Evolutionary conservation across 2,888 invertebrate genomes (phyloP).

Genomic region (Caenorhabditis plicata): DNA sequence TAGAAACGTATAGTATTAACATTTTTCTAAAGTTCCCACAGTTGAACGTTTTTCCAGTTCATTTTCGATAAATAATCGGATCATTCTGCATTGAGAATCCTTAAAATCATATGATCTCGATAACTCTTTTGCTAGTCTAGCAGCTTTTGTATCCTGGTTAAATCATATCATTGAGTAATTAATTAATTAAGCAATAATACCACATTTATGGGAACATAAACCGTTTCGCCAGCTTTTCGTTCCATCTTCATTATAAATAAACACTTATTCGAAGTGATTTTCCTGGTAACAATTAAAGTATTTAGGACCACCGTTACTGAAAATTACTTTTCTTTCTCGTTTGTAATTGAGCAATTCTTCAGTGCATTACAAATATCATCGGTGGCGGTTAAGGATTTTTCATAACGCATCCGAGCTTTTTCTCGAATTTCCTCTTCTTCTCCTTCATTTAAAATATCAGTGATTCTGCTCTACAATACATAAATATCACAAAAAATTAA

Average conservation of each 20-base stretch:
- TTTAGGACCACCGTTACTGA: no score
- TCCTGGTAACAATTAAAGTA: no score
- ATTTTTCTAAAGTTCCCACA: no score
- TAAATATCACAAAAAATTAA: no score
- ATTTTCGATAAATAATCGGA: slow-evolving; percentile 43
- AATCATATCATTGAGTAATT: not conserved
- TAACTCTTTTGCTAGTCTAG: slow-evolving; percentile 38
- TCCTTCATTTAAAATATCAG: not conserved
- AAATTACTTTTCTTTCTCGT: not conserved
- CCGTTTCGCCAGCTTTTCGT: slow-evolving; percentile 8
- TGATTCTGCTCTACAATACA: not conserved
- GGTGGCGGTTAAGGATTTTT: slow-evolving; percentile 5
- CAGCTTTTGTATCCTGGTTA: slow-evolving; percentile 46
- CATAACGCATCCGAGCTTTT: slow-evolving; percentile 15
- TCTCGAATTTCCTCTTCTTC: slow-evolving; percentile 9
- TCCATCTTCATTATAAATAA: slow-evolving; percentile 13
- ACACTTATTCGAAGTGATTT: not conserved
- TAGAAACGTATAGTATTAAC: no score
- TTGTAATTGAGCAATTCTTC: slow-evolving; percentile 9
- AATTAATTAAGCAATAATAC: not conserved
- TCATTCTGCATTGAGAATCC: slow-evolving; percentile 43
- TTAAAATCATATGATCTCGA: slow-evolving; percentile 36
- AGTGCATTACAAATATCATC: slow-evolving; percentile 20
- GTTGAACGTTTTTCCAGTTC: slow-evolving; percentile 31
- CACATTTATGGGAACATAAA: slow-evolving; percentile 14